A percentile compares a stretch with the other conserved stretches of the same genome.
Evolutionary conservation across 2,797 vertebrate genomes (phyloP).

Genomic region (Sebastes baramenuke): DNA sequence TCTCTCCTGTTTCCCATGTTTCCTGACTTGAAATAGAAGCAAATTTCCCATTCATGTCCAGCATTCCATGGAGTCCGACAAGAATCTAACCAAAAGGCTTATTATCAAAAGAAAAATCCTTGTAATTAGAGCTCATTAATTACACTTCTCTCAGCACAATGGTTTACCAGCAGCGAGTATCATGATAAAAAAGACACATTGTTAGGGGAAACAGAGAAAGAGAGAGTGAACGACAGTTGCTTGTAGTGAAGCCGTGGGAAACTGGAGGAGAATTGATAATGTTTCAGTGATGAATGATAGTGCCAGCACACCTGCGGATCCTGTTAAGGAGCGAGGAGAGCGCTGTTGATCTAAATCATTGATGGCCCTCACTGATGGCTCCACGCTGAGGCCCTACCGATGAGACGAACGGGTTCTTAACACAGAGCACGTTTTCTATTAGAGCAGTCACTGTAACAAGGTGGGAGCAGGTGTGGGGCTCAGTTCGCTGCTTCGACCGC

Average conservation of each 20-base stretch:
- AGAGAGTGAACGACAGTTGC: neutral
- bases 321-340: slow-evolving; percentile 45
- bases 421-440: slow-evolving; percentile 67
- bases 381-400: slow-evolving; percentile 28
- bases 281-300: slow-evolving; percentile 64
- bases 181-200: slow-evolving; percentile 33
- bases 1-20: neutral
- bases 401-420: slow-evolving; percentile 52
- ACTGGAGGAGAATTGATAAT: slow-evolving; percentile 53
- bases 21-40: neutral
- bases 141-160: slow-evolving; percentile 8
- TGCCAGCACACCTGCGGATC: slow-evolving; percentile 59
- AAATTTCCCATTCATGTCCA: neutral
- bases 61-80: neutral
- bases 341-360: slow-evolving; percentile 73
- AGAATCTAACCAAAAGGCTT: slow-evolving; percentile 7
- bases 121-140: slow-evolving; percentile 41
- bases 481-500: neutral
- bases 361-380: slow-evolving; percentile 59
- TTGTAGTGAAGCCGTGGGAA: slow-evolving; percentile 22
- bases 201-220: slow-evolving; percentile 3
- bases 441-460: slow-evolving; percentile 44
- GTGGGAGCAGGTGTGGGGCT: slow-evolving; percentile 50
- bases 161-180: neutral
- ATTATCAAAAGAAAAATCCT: slow-evolving; percentile 6